Conservation (phyloP, 1,140 invertebrate genomes). For the Platorchestia sp. region DNA sequence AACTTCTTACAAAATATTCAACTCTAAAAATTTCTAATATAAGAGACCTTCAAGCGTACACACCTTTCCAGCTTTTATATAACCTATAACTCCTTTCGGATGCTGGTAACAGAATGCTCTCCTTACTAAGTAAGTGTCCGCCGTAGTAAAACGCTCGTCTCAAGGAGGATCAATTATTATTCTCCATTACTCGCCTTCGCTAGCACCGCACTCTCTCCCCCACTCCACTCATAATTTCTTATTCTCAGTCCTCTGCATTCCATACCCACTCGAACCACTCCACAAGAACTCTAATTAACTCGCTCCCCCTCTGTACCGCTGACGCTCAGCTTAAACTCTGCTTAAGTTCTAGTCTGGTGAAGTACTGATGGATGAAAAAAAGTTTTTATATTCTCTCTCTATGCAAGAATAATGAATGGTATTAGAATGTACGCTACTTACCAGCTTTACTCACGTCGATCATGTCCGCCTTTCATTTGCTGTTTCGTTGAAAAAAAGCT, state of each 20-base stretch:
- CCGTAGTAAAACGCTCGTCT: too few species aligned
- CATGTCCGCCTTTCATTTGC: neutral
- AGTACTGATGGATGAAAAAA: neutral
- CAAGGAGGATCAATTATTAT: too few species aligned
- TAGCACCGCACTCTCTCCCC: neutral
- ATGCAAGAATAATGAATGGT: neutral
- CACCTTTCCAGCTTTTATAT: too few species aligned
- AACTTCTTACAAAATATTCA: too few species aligned
- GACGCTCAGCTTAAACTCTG: neutral
- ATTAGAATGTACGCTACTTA: neutral
- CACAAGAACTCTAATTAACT: neutral
- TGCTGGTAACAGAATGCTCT: too few species aligned
- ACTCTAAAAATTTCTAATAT: too few species aligned
- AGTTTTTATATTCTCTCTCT: neutral
- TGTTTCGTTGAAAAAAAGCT: neutral
- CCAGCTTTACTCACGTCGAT: neutral
- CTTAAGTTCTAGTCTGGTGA: neutral
- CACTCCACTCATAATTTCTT: neutral
- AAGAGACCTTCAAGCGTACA: too few species aligned
- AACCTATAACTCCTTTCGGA: too few species aligned
- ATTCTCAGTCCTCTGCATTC: neutral
- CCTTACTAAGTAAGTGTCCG: too few species aligned
- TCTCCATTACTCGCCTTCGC: too few species aligned
- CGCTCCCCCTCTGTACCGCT: too few species aligned
- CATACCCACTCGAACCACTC: neutral